Conservation (phyloP, 1,140 invertebrate species). For the Gryon sp. region DNA sequence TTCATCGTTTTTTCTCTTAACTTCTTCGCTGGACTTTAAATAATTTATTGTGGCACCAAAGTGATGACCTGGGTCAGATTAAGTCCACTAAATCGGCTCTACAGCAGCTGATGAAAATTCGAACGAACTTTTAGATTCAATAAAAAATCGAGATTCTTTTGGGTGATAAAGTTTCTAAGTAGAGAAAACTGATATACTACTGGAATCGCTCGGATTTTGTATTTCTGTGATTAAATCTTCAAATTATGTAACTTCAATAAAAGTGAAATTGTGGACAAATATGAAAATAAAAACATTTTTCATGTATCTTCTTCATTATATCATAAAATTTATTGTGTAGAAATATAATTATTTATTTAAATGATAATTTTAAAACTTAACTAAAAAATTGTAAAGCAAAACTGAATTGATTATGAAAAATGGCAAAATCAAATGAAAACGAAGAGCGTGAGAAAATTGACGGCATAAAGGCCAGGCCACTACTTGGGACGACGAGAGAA, state of each 20-base stretch:
- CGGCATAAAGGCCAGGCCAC: conserved; percentile 46
- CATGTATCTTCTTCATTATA: too few species aligned
- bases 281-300: too few species aligned
- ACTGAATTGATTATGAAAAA: not conserved
- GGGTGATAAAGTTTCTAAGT: too few species aligned
- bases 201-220: too few species aligned
- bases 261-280: too few species aligned
- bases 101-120: not conserved
- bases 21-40: conserved; percentile 2
- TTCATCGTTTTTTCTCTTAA: not conserved
- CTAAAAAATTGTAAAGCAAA: too few species aligned
- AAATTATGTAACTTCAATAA: too few species aligned
- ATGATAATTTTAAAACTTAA: too few species aligned
- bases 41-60: conserved; percentile 19
- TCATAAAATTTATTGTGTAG: too few species aligned
- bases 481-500: conserved; percentile 40
- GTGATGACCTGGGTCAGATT: conserved; percentile 22
- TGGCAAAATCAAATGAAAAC: not conserved
- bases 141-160: not conserved
- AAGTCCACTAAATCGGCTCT: not conserved
- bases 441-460: conserved; percentile 57
- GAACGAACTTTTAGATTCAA: not conserved
- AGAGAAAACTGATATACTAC: too few species aligned
- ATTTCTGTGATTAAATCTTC: too few species aligned
- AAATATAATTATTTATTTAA: too few species aligned